Conservation (phyloP, 1,140 invertebrate genomes). For the Pteromalus puparum region DNA sequence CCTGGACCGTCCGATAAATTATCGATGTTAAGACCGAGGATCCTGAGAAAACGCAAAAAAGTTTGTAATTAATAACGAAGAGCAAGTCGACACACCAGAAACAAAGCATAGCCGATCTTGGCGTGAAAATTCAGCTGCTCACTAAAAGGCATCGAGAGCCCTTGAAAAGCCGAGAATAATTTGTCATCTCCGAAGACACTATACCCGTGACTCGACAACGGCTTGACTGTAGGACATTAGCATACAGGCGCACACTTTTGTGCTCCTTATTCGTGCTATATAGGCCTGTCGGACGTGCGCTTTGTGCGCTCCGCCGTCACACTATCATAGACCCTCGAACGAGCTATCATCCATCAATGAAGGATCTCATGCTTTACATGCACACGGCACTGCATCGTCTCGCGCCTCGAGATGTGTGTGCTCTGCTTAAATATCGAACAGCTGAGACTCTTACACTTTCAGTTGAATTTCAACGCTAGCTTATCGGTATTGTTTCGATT, state of each 20-base stretch:
- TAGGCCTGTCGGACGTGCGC: background rate
- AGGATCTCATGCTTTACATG: background rate
- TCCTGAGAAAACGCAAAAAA: too few relatives aligned
- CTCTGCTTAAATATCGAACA: too few relatives aligned
- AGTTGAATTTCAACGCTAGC: too few relatives aligned
- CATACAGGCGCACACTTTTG: background rate
- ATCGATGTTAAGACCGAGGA: too few relatives aligned
- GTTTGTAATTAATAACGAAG: too few relatives aligned
- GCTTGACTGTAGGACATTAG: background rate
- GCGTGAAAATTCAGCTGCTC: too few relatives aligned
- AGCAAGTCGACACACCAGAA: too few relatives aligned
- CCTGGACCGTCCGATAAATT: too few relatives aligned
- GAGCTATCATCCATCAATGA: slow-evolving; percentile 14
- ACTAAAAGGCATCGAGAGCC: background rate
- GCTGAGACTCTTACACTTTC: too few relatives aligned
- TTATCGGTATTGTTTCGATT: too few relatives aligned
- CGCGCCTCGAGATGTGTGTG: too few relatives aligned
- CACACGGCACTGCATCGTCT: background rate
- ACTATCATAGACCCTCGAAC: background rate
- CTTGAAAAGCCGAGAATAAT: background rate
- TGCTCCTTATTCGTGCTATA: background rate
- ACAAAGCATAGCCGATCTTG: too few relatives aligned
- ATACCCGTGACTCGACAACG: background rate
- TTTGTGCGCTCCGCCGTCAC: background rate
- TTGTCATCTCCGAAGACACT: background rate